Percentiles rank a stretch among this genome's conserved stretches.
Evolutionary conservation across 1,140 invertebrate species (phyloP).

Genomic region (Drosophila asahinai): DNA sequence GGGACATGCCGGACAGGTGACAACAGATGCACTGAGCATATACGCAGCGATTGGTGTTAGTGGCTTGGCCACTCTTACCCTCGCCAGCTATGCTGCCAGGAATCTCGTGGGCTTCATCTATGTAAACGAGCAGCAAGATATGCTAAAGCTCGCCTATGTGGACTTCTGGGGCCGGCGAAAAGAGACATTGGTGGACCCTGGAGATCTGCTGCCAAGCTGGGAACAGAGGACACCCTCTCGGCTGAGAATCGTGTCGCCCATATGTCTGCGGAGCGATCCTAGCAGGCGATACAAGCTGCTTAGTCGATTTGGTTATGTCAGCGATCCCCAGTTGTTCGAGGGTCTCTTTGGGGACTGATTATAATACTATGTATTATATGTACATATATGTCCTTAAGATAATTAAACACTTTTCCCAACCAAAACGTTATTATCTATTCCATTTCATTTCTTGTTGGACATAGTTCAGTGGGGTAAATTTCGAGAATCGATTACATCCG

Average conservation of each 20-base stretch:
- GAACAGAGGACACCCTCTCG: slow-evolving; percentile 28
- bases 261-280: slow-evolving; percentile 51
- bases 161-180: slow-evolving; percentile 77
- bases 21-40: slow-evolving; percentile 46
- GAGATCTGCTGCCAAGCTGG: slow-evolving; percentile 62
- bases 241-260: slow-evolving; percentile 61
- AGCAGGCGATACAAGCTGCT: slow-evolving; percentile 65
- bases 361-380: slow-evolving; percentile 8
- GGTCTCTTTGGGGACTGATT: slow-evolving; percentile 67
- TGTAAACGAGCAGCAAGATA: slow-evolving; percentile 67
- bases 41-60: slow-evolving; percentile 55
- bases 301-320: slow-evolving; percentile 65
- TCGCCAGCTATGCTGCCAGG: slow-evolving; percentile 53
- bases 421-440: background rate
- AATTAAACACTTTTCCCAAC: slow-evolving; percentile 2
- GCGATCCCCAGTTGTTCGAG: slow-evolving; percentile 63
- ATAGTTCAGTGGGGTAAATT: too few relatives aligned
- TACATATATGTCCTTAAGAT: background rate
- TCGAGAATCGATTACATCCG: too few relatives aligned
- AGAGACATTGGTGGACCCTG: slow-evolving; percentile 49
- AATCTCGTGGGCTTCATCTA: slow-evolving; percentile 79
- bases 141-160: slow-evolving; percentile 74
- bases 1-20: slow-evolving; percentile 51
- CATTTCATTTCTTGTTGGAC: too few relatives aligned
- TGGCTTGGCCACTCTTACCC: slow-evolving; percentile 66